Percentiles rank a stretch among this genome's conserved stretches.
Conservation (phyloP, 2,113 vertebrate genomes). For the Pollachius pollachius region DNA sequence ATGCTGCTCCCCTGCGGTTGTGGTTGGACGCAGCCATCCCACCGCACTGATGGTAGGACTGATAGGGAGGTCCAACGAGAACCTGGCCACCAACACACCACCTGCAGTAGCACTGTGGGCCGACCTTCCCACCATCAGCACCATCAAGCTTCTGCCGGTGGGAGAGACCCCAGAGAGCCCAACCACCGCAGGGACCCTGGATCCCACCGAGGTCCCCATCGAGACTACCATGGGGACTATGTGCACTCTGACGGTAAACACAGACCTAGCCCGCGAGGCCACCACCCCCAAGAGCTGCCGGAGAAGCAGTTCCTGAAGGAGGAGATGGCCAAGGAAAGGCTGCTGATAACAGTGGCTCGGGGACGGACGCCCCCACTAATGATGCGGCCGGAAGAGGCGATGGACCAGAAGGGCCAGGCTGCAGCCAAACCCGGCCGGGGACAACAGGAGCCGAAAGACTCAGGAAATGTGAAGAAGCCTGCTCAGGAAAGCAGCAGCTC, state of each 20-base stretch:
- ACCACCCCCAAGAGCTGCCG: conserved; percentile 1
- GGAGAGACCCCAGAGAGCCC: conserved; percentile 18
- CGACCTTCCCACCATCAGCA: neutral
- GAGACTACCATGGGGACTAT: conserved; percentile 15
- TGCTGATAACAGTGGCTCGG: conserved; percentile 54
- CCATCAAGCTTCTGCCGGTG: conserved; percentile 8
- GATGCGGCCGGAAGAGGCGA: conserved; percentile 25
- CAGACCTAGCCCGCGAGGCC: neutral
- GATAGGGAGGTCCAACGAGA: conserved; percentile 22
- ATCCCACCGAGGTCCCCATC: conserved; percentile 2
- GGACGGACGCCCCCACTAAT: conserved; percentile 12
- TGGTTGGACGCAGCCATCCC: neutral
- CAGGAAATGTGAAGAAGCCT: too few species aligned
- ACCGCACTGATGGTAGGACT: neutral
- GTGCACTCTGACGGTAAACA: conserved; percentile 1
- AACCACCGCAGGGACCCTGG: neutral
- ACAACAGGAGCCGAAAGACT: neutral
- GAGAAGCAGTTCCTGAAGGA: conserved; percentile 39
- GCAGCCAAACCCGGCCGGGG: neutral
- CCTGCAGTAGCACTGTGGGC: neutral
- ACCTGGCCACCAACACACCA: neutral
- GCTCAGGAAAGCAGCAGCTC: conserved; percentile 29
- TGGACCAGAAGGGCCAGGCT: conserved; percentile 16
- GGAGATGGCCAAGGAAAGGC: conserved; percentile 53
- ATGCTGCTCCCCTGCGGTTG: neutral